phyloP scores from a whole-genome alignment of 1,140 invertebrate genomes.

The Lepidurus apus region DNA sequence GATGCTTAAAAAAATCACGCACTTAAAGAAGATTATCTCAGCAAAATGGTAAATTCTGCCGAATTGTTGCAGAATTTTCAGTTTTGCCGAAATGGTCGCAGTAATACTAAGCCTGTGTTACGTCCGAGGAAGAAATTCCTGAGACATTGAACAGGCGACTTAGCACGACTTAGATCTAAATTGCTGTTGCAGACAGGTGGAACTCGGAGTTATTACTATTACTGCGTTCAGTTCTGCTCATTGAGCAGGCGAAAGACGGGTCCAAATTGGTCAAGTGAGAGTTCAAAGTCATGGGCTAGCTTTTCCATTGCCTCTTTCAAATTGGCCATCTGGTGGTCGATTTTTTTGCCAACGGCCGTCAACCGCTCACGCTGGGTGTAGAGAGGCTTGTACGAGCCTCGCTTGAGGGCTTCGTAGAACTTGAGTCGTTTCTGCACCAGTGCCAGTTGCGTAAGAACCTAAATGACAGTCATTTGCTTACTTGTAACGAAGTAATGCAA shows the following conservation, averaged over 20 bases:
- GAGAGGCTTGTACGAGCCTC: constrained; percentile 19
- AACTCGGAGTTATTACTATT: neutral
- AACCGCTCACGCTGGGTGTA: constrained; percentile 2
- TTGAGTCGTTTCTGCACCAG: constrained; percentile 16
- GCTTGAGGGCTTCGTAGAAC: constrained; percentile 28
- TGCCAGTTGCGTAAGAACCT: constrained; percentile 22
- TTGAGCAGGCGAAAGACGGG: neutral
- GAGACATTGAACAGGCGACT: too few species aligned
- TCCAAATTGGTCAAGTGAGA: neutral
- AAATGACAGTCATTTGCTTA: neutral
- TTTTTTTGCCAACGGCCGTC: neutral
- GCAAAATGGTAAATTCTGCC: too few species aligned
- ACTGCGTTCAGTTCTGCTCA: neutral
- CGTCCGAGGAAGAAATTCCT: too few species aligned
- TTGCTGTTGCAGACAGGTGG: too few species aligned
- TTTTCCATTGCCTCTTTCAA: neutral
- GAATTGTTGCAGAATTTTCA: too few species aligned
- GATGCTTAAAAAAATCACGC: too few species aligned
- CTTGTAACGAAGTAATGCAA: neutral
- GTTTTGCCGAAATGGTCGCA: too few species aligned
- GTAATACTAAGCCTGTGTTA: too few species aligned
- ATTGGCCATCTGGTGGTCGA: neutral
- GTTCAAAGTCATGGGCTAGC: neutral
- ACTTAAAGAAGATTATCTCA: too few species aligned
- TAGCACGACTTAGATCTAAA: too few species aligned